A percentile compares a stretch with the other conserved stretches of the same genome.
Conservation (phyloP, 2,797 vertebrate species). For the Telmatherina bonti region DNA sequence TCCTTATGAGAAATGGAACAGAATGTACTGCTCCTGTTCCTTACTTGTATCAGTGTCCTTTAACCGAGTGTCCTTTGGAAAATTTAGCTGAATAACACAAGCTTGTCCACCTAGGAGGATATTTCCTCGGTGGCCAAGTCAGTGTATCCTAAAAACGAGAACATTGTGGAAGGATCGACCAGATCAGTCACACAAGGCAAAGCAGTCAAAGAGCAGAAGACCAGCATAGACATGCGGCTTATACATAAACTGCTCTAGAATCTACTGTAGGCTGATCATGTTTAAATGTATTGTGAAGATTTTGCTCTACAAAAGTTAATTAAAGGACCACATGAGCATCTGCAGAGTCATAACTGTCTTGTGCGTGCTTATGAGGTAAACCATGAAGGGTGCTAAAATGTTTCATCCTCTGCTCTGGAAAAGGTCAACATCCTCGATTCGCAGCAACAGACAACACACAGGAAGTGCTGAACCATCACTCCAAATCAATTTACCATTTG, state of each 20-base stretch:
- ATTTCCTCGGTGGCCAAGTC: not conserved
- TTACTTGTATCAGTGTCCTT: no score
- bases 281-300: not conserved
- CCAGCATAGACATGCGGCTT: no score
- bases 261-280: not conserved
- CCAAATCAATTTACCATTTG: slow-evolving; percentile 37
- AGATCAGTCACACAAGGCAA: not conserved
- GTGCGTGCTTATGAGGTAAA: not conserved
- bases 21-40: no score
- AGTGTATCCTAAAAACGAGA: no score
- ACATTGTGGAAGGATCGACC: no score
- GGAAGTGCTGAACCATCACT: slow-evolving; percentile 30
- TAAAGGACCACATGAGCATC: not conserved
- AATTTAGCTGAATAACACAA: not conserved
- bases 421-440: slow-evolving; percentile 33
- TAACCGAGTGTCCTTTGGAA: slow-evolving; percentile 3
- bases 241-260: not conserved
- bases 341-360: not conserved
- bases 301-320: not conserved
- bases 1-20: no score
- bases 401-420: not conserved
- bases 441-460: slow-evolving; percentile 12
- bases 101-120: not conserved
- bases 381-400: not conserved
- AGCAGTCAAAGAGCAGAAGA: not conserved